phyloP scores from a whole-genome alignment of 2,113 vertebrate genomes.

The Montifringilla adamsi region DNA sequence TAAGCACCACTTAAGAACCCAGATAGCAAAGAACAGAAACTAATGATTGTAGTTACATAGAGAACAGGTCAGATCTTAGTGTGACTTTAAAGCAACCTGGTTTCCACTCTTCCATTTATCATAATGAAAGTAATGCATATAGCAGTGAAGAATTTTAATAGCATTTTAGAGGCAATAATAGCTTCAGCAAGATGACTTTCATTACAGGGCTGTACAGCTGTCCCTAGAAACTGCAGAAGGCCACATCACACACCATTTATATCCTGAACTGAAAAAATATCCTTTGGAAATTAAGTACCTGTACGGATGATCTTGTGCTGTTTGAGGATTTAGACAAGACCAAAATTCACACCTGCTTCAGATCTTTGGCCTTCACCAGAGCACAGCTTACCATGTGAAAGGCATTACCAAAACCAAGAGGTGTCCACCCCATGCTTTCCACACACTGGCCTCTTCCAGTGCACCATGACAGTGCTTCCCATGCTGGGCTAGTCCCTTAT shows the following conservation, averaged over 20 bases:
- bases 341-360: not conserved
- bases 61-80: not conserved
- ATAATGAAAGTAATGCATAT: not conserved
- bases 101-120: not conserved
- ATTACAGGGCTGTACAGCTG: not conserved
- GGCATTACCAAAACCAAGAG: not conserved
- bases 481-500: not conserved
- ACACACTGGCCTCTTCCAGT: rapidly evolving
- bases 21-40: conserved; percentile 13
- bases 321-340: not conserved
- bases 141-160: not conserved
- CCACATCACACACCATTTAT: not conserved
- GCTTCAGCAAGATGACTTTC: not conserved
- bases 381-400: not conserved
- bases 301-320: not conserved
- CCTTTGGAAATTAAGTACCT: not conserved
- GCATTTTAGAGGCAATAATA: not conserved
- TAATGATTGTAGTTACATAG: not conserved
- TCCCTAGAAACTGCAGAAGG: not conserved
- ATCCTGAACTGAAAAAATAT: not conserved
- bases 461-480: not conserved
- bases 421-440: rapidly evolving
- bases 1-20: not conserved
- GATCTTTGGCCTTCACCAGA: not conserved
- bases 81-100: not conserved